Conservation (phyloP, 2,797 vertebrate species). For the Sarcoramphus papa region DNA sequence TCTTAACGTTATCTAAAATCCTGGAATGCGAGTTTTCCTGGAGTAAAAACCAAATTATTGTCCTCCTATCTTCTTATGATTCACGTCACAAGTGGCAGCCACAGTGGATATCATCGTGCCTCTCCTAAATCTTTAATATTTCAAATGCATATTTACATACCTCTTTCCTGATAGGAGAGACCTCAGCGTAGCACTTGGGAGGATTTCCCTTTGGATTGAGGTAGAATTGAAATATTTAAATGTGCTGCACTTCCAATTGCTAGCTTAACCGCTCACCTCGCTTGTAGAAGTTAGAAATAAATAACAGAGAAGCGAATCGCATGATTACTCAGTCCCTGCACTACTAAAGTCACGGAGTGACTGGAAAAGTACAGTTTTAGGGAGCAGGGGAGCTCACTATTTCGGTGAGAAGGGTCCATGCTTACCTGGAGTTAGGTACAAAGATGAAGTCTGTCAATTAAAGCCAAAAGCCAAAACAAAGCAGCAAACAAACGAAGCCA, state of each 20-base stretch:
- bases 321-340: background rate
- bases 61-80: background rate
- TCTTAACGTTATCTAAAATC: background rate
- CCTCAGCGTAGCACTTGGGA: background rate
- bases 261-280: background rate
- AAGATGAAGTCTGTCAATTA: background rate
- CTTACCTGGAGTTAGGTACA: background rate
- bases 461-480: background rate
- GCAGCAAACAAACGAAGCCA: background rate
- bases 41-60: rapidly evolving
- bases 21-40: background rate
- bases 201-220: background rate
- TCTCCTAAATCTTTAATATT: background rate
- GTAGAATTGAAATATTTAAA: background rate
- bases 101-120: background rate
- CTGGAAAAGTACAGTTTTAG: background rate
- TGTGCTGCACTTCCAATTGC: background rate
- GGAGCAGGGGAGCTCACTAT: background rate
- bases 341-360: background rate
- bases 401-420: rapidly evolving
- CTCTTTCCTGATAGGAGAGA: background rate
- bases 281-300: background rate
- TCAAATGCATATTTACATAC: background rate
- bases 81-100: background rate
- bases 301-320: background rate